These are phyloP conservation scores for Eristalinus sepulchralis DNA, from an alignment of 2,888 invertebrate genomes.

Conservation along the genomic window DNA sequence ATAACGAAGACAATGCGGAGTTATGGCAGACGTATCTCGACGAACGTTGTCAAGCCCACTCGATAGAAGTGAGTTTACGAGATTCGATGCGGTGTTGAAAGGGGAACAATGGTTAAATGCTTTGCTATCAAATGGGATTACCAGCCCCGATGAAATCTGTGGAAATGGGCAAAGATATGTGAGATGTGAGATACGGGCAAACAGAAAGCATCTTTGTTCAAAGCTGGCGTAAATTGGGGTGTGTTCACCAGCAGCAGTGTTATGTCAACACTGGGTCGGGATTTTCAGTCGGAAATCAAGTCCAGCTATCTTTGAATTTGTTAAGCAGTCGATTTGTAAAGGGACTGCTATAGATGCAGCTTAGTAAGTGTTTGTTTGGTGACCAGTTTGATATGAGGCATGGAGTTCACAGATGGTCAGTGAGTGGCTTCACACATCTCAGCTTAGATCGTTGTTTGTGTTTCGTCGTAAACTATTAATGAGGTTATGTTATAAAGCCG, in stretches of 20 bases:
- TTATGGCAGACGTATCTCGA: conserved; percentile 11
- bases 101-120: neutral
- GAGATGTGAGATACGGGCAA: no score
- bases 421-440: no score
- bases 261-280: neutral
- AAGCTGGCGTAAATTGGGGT: neutral
- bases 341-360: no score
- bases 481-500: no score
- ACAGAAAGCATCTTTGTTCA: neutral
- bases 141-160: neutral
- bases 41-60: conserved; percentile 6
- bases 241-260: neutral
- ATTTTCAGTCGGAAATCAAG: neutral
- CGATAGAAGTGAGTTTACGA: conserved; percentile 24
- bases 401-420: no score
- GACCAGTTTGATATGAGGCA: no score
- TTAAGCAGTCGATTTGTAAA: no score
- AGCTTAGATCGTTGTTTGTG: no score
- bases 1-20: conserved; percentile 16
- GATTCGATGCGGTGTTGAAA: conserved; percentile 22
- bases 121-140: neutral
- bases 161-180: no score
- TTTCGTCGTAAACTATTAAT: no score
- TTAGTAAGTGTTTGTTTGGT: no score
- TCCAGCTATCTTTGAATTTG: neutral